Conservation (phyloP, 37 sponge, comb jelly and placozoan genomes). For the Agelas oroides region DNA sequence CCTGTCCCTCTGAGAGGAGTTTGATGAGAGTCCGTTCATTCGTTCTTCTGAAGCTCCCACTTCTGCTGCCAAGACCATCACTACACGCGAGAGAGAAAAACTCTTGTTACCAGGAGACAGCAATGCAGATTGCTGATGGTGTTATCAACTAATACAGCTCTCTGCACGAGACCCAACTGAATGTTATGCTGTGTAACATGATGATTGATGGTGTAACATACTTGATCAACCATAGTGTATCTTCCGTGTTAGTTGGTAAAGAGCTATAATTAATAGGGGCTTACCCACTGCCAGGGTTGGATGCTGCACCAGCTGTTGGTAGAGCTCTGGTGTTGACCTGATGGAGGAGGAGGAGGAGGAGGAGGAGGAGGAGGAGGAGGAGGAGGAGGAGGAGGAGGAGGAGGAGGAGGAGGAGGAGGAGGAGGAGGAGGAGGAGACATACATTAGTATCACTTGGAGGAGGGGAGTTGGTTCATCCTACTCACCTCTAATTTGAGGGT, state of each 20-base stretch:
- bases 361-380: too few relatives aligned
- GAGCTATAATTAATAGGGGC: neutral
- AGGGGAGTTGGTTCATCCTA: too few relatives aligned
- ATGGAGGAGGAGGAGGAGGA: neutral
- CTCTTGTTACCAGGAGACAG: neutral
- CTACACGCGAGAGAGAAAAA: neutral
- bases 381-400: too few relatives aligned
- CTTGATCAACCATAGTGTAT: too few relatives aligned
- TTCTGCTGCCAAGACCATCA: conserved; percentile 21
- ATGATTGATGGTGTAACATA: too few relatives aligned
- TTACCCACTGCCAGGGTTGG: conserved; percentile 73
- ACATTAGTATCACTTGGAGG: too few relatives aligned
- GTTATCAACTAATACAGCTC: neutral
- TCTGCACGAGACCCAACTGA: neutral
- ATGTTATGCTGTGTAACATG: too few relatives aligned
- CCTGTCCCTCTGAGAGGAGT: conserved; percentile 70
- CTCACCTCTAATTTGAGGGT: conserved; percentile 39
- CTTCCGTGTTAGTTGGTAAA: too few relatives aligned
- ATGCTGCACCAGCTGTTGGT: conserved; percentile 34
- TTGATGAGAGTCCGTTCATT: conserved; percentile 69
- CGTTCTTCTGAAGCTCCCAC: conserved; percentile 50
- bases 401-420: too few relatives aligned
- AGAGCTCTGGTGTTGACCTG: conserved; percentile 58
- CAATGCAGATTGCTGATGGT: neutral
- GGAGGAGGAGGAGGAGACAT: too few relatives aligned